These are phyloP conservation scores for Sandelia bainsii DNA, from an alignment of 2,797 vertebrate genomes.

Conservation along the genomic window DNA sequence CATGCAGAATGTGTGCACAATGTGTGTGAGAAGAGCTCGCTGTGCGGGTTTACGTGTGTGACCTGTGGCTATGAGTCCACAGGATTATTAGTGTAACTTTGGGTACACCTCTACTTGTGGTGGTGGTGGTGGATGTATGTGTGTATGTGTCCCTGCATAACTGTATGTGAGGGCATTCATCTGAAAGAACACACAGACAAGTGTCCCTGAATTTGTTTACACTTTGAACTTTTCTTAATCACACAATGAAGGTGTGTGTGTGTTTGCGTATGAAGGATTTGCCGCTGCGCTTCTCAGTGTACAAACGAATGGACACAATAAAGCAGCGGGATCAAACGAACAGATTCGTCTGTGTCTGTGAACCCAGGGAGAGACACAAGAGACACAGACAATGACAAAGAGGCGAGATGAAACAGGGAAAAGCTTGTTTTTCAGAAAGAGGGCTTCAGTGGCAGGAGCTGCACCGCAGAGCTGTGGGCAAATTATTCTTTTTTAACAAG, in stretches of 20 bases:
- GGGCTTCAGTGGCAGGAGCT: constrained; percentile 18
- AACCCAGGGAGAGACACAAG: constrained; percentile 41
- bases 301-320: constrained; percentile 50
- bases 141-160: neutral
- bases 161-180: constrained; percentile 55
- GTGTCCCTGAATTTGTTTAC: constrained; percentile 45
- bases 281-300: constrained; percentile 16
- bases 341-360: constrained; percentile 49
- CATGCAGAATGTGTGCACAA: constrained; percentile 19
- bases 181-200: constrained; percentile 49
- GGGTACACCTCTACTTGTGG: neutral
- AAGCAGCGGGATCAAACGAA: constrained; percentile 60
- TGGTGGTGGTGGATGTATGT: constrained; percentile 6
- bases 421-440: constrained; percentile 50
- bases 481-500: constrained; percentile 37
- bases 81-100: constrained; percentile 19
- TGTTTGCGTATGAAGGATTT: constrained; percentile 41
- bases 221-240: constrained; percentile 61
- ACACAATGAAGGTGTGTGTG: neutral
- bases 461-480: constrained; percentile 12
- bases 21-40: constrained; percentile 20
- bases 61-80: constrained; percentile 9
- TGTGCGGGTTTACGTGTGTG: constrained; percentile 32
- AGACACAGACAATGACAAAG: constrained; percentile 49
- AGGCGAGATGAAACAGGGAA: constrained; percentile 58